Conservation (phyloP, 1,140 invertebrate species). For the Mactra quadrangularis region DNA sequence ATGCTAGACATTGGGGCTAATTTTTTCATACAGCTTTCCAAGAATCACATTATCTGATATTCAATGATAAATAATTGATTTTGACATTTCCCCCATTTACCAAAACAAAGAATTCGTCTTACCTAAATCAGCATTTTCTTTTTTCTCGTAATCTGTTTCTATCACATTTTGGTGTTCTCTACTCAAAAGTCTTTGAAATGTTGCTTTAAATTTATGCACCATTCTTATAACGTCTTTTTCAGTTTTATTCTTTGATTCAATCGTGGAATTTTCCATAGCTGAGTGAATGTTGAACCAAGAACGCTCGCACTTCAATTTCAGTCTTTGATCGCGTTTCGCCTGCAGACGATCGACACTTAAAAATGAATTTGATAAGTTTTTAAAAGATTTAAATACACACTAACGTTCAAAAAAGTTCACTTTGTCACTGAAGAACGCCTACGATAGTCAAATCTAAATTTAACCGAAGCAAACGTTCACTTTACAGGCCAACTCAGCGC, state of each 20-base stretch:
- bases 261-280: conserved; percentile 37
- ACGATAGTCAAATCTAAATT: background rate
- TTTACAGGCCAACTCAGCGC: background rate
- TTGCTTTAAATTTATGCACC: conserved; percentile 52
- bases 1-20: too few relatives aligned
- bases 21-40: too few relatives aligned
- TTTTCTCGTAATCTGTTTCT: conserved; percentile 40
- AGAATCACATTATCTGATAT: too few relatives aligned
- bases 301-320: too few relatives aligned
- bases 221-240: conserved; percentile 44
- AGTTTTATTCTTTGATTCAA: conserved; percentile 15
- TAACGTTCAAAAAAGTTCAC: too few relatives aligned
- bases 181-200: conserved; percentile 25
- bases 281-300: too few relatives aligned
- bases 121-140: conserved; percentile 15
- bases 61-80: too few relatives aligned
- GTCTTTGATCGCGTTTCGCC: background rate
- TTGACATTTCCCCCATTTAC: background rate
- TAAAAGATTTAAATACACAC: too few relatives aligned
- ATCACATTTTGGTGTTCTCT: conserved; percentile 34
- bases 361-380: too few relatives aligned
- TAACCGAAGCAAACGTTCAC: background rate
- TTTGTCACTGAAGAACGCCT: too few relatives aligned
- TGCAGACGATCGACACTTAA: conserved; percentile 13
- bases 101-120: conserved; percentile 16